Percentiles rank a stretch among this genome's conserved stretches.
Evolutionary conservation across 2,888 invertebrate species (phyloP).

Genomic region (Tipula lateralis): DNA sequence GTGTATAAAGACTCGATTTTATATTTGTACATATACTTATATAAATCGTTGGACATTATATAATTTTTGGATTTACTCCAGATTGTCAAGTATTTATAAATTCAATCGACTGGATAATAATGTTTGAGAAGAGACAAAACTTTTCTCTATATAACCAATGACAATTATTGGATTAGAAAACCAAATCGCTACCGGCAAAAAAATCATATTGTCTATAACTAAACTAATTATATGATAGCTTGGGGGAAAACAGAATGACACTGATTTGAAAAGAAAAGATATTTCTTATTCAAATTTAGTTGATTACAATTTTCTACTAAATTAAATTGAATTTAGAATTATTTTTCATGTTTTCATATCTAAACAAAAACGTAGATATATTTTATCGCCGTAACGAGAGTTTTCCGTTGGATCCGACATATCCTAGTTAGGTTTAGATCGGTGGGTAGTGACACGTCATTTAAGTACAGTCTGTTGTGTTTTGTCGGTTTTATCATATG

Average conservation of each 20-base stretch:
- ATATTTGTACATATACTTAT: background rate
- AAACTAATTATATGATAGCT: background rate
- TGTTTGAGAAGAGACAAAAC: background rate
- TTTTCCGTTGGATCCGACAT: too few relatives aligned
- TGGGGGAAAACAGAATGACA: background rate
- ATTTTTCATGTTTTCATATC: background rate
- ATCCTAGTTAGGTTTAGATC: too few relatives aligned
- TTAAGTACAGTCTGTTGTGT: too few relatives aligned
- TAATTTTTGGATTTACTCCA: background rate
- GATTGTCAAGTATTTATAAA: background rate
- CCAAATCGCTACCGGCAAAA: background rate
- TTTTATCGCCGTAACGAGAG: too few relatives aligned
- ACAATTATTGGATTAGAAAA: background rate
- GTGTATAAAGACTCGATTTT: too few relatives aligned
- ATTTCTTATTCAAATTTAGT: slow-evolving; percentile 9
- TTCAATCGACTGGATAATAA: background rate
- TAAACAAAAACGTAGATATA: too few relatives aligned
- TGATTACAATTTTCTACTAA: background rate
- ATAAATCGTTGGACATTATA: background rate
- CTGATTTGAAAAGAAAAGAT: background rate
- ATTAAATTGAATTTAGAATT: background rate
- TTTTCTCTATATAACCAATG: background rate
- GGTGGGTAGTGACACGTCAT: too few relatives aligned
- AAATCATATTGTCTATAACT: background rate
- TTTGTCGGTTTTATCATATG: too few relatives aligned